Evolutionary conservation across 2,113 vertebrate species (phyloP), one percentile per base, ranked within the genome.

Genomic region (Brachyhypopomus gauderio): DNA sequence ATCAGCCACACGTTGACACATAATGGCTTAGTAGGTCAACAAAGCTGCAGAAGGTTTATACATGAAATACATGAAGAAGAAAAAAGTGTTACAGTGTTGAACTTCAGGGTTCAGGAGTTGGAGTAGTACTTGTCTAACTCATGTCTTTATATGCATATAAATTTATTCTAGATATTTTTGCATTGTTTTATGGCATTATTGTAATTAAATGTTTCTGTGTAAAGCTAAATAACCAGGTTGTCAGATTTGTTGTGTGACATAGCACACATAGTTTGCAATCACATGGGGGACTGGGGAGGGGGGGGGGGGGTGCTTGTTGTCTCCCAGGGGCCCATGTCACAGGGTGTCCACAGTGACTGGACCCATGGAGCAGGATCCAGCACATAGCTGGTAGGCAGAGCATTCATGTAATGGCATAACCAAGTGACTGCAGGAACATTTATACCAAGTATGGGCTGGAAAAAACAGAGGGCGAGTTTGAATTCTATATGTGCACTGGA

Each of bases 211-310:
- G 27, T 67, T 67, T 67, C 9, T 20, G 34, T 70, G 36, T 36
- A 36, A 67, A 67, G 27, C 7, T 70, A 41, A 70, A 70, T 70
- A 70, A 70, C n/a, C n/a, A 70, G 19, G 22, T 30, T 27, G 14
- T 14, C 41, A 41, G 41, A 41, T 41, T 20, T 67, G 5, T 34
- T 67, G 25, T 64, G 11, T 64, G 14, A 19, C 62, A 64, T 66
- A 25, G 9, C 25, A 27, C 12, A 7, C 34, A 2, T n/a, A n/a
- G n/a, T n/a, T 25, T 64, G 23, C 30, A 30, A 30, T 30, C 30
- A 30, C 30, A 30, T 30, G 30, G 30, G 41, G 41, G n/a, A n/a
- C n/a, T 38, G 7, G 38, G 38, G 3, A 7, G 38, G 5, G 41
- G 41, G 41, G 5, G 12, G 45, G 12, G 8, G 45, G 45, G 8